Conservation (phyloP, 2,888 invertebrate species). For the Harmothoe impar region DNA sequence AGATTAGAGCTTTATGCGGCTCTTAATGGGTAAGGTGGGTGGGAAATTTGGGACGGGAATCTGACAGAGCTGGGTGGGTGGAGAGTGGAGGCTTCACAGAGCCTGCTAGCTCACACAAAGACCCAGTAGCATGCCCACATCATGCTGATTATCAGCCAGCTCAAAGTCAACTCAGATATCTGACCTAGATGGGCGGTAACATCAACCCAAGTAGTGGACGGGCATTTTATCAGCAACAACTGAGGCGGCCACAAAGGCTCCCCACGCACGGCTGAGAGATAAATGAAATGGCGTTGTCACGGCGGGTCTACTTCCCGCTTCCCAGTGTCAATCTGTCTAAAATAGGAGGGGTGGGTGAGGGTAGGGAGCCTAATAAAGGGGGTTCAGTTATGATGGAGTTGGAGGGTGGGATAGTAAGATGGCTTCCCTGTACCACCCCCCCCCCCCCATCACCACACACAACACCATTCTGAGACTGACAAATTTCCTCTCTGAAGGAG, state of each 20-base stretch:
- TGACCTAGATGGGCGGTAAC: neutral
- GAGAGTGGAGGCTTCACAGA: neutral
- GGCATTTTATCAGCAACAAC: neutral
- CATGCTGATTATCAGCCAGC: neutral
- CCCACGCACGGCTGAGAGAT: neutral
- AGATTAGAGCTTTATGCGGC: no score
- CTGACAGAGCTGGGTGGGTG: no score
- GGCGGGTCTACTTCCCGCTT: neutral
- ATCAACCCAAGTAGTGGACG: neutral
- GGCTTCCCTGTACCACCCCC: no score
- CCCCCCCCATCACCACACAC: no score
- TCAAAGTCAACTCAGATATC: neutral
- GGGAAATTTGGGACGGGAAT: no score
- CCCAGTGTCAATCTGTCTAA: neutral
- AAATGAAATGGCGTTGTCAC: conserved; percentile 37
- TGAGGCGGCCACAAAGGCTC: neutral
- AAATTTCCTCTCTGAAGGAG: no score
- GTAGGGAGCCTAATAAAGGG: no score
- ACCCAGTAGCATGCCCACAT: neutral
- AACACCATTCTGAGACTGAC: no score
- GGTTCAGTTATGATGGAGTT: no score
- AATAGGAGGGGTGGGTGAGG: no score
- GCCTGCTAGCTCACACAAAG: neutral
- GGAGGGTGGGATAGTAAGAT: no score
- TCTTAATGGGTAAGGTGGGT: no score